Percentiles rank a stretch among this genome's conserved stretches.
These are phyloP conservation scores for Hermaeophaga mercurialis DNA, from an alignment of 2,888 invertebrate species.

Conservation along the genomic window DNA sequence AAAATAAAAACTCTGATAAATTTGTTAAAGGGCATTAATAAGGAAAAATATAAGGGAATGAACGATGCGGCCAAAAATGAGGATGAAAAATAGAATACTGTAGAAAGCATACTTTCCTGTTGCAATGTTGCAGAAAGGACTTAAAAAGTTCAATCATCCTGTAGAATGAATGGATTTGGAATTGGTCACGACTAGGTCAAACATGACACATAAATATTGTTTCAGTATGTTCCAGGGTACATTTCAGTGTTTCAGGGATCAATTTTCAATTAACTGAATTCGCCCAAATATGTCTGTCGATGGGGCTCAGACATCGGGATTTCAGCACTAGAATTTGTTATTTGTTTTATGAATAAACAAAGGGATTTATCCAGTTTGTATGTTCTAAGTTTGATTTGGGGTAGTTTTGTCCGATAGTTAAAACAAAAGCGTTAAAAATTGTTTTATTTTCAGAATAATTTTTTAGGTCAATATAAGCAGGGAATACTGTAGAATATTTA, in stretches of 20 bases:
- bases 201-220: conserved; percentile 22
- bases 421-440: background rate
- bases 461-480: too few relatives aligned
- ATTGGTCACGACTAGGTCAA: conserved; percentile 10
- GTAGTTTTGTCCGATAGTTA: background rate
- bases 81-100: too few relatives aligned
- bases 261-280: conserved; percentile 25
- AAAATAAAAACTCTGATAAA: too few relatives aligned
- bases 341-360: background rate
- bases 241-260: conserved; percentile 21
- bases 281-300: conserved; percentile 20
- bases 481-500: too few relatives aligned
- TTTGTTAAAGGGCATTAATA: too few relatives aligned
- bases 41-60: too few relatives aligned
- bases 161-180: conserved; percentile 7
- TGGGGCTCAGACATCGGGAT: conserved; percentile 6
- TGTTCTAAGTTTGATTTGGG: background rate
- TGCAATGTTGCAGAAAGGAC: too few relatives aligned
- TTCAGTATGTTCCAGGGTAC: conserved; percentile 16
- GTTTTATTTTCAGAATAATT: background rate
- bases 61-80: too few relatives aligned
- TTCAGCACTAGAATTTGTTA: conserved; percentile 1
- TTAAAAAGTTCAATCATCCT: too few relatives aligned
- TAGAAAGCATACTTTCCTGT: too few relatives aligned
- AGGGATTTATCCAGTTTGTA: background rate